Evolutionary conservation across 2,797 vertebrate species (phyloP).

Genomic region (Sebastes hopkinsi): DNA sequence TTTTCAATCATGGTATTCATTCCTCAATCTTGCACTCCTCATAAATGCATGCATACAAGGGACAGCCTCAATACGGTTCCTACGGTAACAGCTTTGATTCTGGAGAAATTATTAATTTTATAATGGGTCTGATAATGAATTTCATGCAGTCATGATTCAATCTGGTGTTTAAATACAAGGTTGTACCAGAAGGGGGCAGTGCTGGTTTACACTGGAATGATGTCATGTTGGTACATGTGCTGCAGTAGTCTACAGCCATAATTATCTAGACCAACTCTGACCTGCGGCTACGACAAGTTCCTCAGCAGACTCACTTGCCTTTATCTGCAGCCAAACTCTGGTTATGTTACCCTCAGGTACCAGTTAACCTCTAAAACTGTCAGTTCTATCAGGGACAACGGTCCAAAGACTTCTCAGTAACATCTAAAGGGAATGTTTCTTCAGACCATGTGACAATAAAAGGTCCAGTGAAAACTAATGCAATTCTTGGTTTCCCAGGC

Average conservation of each 20-base stretch:
- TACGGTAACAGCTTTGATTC: neutral
- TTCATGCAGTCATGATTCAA: neutral
- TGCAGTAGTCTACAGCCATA: neutral
- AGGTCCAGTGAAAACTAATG: too few relatives aligned
- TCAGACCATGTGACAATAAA: too few relatives aligned
- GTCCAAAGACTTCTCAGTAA: too few relatives aligned
- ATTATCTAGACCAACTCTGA: constrained; percentile 22
- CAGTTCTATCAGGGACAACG: too few relatives aligned
- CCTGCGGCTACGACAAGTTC: constrained; percentile 51
- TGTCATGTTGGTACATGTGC: constrained; percentile 37
- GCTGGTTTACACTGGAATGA: neutral
- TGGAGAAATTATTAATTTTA: neutral
- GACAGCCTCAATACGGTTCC: neutral
- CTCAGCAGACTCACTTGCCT: neutral
- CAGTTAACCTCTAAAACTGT: too few relatives aligned
- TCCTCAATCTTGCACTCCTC: neutral
- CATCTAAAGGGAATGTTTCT: too few relatives aligned
- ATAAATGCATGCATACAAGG: neutral
- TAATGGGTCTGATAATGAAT: neutral
- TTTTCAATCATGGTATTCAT: constrained; percentile 1
- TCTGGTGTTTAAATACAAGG: neutral
- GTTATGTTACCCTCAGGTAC: neutral
- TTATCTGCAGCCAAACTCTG: neutral
- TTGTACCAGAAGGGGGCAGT: constrained; percentile 61
- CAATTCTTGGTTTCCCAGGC: too few relatives aligned